Conservation (phyloP, 2,888 invertebrate species). For the Ctena decussata region DNA sequence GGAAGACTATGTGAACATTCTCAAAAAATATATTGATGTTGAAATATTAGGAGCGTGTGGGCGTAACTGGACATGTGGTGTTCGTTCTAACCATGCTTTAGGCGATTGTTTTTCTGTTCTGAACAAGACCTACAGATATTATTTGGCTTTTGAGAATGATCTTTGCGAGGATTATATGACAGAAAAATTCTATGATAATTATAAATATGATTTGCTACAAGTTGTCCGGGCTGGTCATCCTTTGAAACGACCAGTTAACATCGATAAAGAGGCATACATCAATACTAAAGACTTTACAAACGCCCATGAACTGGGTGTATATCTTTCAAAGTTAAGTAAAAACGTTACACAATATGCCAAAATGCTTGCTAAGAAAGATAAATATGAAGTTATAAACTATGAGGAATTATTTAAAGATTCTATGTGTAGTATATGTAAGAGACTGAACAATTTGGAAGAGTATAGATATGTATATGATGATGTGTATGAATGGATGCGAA, state of each 20-base stretch:
- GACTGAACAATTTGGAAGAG: background rate
- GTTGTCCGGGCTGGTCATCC: background rate
- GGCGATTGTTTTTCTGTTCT: background rate
- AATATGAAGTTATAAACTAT: background rate
- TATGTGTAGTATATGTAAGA: background rate
- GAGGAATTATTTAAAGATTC: background rate
- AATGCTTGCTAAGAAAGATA: background rate
- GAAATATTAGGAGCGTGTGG: background rate
- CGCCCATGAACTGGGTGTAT: background rate
- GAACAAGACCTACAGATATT: background rate
- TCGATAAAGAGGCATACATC: background rate
- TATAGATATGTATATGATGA: background rate
- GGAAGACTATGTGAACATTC: constrained; percentile 2
- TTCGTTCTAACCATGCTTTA: background rate
- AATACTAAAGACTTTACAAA: background rate
- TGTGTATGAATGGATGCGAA: background rate
- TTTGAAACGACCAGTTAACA: background rate
- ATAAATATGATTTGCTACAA: background rate
- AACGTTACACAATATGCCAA: background rate
- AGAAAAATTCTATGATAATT: background rate
- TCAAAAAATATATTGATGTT: background rate
- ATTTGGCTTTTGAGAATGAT: background rate
- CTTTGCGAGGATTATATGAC: background rate
- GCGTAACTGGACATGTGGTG: background rate
- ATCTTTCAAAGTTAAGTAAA: background rate